A percentile compares a stretch with the other conserved stretches of the same genome.
phyloP scores from a whole-genome alignment of 2,888 invertebrate species.

The Apotomis betuletana region DNA sequence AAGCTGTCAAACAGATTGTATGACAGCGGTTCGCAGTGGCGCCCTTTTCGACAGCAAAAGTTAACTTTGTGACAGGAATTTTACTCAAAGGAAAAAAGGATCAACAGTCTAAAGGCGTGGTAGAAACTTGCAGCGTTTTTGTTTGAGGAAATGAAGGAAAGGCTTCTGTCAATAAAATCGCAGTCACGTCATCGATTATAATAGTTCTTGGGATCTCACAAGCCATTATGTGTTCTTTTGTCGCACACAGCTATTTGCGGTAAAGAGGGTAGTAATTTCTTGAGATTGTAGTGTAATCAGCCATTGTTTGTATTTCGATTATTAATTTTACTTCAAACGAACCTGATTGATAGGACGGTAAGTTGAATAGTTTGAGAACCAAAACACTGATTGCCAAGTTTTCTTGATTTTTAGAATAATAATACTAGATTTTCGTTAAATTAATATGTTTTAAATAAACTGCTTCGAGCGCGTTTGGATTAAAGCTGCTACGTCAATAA shows the following conservation, averaged over 20 bases:
- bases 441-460: no score
- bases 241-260: constrained; percentile 34
- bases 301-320: constrained; percentile 15
- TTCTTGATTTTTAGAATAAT: no score
- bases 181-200: constrained; percentile 31
- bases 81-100: not conserved
- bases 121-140: not conserved
- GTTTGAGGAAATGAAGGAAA: not conserved
- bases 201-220: constrained; percentile 25
- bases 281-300: constrained; percentile 7
- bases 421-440: no score
- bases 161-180: constrained; percentile 35
- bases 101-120: not conserved
- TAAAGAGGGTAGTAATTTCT: constrained; percentile 27
- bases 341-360: constrained; percentile 7
- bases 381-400: no score
- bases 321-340: constrained; percentile 21
- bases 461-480: no score
- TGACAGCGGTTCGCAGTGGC: not conserved
- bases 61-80: constrained; percentile 13
- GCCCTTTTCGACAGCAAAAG: not conserved
- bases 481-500: no score
- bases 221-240: constrained; percentile 38
- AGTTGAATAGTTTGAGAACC: not conserved
- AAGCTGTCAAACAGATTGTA: not conserved